Evolutionary conservation across 1,140 invertebrate genomes (phyloP).

Genomic region (Drosophila bipectinata): DNA sequence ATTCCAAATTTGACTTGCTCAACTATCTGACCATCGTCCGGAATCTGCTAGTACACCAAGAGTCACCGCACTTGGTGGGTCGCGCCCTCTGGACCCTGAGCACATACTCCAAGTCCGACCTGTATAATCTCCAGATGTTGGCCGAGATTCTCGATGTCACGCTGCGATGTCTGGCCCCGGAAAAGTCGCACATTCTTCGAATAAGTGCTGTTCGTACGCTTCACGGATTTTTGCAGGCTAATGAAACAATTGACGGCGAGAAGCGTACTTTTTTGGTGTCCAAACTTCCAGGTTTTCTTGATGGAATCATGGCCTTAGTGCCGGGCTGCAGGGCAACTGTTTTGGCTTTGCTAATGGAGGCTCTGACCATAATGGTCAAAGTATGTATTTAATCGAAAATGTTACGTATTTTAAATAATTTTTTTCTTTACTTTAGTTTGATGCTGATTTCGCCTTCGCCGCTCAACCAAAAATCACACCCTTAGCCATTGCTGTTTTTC

Average conservation of each 20-base stretch:
- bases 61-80: conserved; percentile 88
- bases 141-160: conserved; percentile 73
- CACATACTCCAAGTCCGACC: conserved; percentile 86
- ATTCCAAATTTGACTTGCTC: conserved; percentile 88
- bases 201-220: conserved; percentile 75
- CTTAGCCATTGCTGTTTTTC: conserved; percentile 89
- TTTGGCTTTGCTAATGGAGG: conserved; percentile 88
- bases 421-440: conserved; percentile 85
- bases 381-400: conserved; percentile 82
- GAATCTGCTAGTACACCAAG: conserved; percentile 73
- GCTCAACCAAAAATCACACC: conserved; percentile 89
- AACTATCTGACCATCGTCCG: conserved; percentile 87
- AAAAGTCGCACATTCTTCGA: conserved; percentile 73
- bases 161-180: conserved; percentile 67
- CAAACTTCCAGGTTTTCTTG: conserved; percentile 71
- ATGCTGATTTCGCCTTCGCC: conserved; percentile 88
- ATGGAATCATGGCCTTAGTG: conserved; percentile 75
- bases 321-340: conserved; percentile 86
- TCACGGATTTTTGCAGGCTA: conserved; percentile 86
- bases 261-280: conserved; percentile 67
- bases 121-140: conserved; percentile 79
- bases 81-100: conserved; percentile 90
- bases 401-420: not conserved
- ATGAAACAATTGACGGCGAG: conserved; percentile 83
- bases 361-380: conserved; percentile 87